These are phyloP conservation scores for Aphelocoma coerulescens DNA, from an alignment of 2,113 vertebrate species.

Conservation along the genomic window DNA sequence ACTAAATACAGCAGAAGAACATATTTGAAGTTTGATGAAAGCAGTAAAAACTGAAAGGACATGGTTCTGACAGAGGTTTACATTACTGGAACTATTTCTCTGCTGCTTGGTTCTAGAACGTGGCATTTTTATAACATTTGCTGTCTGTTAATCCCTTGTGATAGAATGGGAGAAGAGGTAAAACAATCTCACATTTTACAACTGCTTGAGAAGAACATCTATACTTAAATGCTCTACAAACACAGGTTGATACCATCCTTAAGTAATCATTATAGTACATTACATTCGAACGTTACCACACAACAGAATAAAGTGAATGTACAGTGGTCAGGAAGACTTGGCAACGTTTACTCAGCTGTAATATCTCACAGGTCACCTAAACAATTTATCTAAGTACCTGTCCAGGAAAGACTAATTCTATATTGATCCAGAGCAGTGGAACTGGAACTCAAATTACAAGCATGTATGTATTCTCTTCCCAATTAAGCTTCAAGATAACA, in stretches of 20 bases:
- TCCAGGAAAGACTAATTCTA: background rate
- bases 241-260: background rate
- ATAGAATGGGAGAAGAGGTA: background rate
- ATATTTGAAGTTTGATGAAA: background rate
- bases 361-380: background rate
- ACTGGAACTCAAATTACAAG: background rate
- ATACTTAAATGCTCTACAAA: background rate
- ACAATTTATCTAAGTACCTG: background rate
- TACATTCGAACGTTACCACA: background rate
- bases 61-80: background rate
- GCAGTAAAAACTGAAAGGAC: background rate
- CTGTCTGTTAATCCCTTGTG: background rate
- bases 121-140: background rate
- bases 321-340: background rate
- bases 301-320: background rate
- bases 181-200: background rate
- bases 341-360: background rate
- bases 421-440: slow-evolving; percentile 13
- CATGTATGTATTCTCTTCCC: accelerated
- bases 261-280: background rate
- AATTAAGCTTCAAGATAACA: background rate
- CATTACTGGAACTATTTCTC: background rate
- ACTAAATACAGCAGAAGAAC: background rate
- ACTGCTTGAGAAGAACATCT: background rate
- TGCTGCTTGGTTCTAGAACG: background rate